phyloP scores from a whole-genome alignment of 1,140 invertebrate genomes.

The Phortica variegata region DNA sequence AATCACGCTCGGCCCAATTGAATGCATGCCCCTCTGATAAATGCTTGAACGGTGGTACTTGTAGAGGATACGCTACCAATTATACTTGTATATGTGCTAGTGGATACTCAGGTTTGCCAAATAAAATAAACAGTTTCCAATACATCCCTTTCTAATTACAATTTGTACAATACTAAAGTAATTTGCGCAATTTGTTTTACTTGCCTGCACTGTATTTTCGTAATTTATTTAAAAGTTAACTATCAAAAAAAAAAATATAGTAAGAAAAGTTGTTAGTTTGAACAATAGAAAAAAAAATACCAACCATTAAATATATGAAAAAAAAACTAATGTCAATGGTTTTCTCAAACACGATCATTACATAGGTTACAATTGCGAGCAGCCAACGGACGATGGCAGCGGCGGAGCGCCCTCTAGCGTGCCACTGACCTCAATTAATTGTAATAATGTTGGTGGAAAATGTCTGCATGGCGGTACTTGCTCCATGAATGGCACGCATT shows the following conservation, averaged over 20 bases:
- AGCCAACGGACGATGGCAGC: conserved; percentile 25
- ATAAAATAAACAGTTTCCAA: too few relatives aligned
- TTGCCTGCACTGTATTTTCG: too few relatives aligned
- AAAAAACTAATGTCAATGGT: conserved; percentile 12
- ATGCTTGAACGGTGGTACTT: conserved; percentile 58
- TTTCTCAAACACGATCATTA: too few relatives aligned
- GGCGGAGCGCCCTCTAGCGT: conserved; percentile 19
- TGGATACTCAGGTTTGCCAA: conserved; percentile 59
- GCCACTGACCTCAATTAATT: conserved; percentile 40
- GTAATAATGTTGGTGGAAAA: conserved; percentile 58
- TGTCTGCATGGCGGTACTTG: conserved; percentile 75
- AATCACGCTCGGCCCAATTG: conserved; percentile 45
- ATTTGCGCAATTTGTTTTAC: too few relatives aligned
- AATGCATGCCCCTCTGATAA: conserved; percentile 55
- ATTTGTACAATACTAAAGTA: too few relatives aligned
- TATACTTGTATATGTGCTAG: conserved; percentile 61
- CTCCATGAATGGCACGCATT: conserved; percentile 72
- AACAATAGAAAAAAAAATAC: too few relatives aligned
- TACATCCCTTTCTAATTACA: too few relatives aligned
- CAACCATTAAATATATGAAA: too few relatives aligned
- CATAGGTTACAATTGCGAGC: conserved; percentile 50
- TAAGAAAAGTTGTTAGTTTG: too few relatives aligned
- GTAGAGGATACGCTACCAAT: conserved; percentile 56
- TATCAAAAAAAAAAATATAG: too few relatives aligned
- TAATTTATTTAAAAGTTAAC: too few relatives aligned